Evolutionary conservation across 1,140 invertebrate species (phyloP).

Genomic region (Camponotus pennsylvanicus): DNA sequence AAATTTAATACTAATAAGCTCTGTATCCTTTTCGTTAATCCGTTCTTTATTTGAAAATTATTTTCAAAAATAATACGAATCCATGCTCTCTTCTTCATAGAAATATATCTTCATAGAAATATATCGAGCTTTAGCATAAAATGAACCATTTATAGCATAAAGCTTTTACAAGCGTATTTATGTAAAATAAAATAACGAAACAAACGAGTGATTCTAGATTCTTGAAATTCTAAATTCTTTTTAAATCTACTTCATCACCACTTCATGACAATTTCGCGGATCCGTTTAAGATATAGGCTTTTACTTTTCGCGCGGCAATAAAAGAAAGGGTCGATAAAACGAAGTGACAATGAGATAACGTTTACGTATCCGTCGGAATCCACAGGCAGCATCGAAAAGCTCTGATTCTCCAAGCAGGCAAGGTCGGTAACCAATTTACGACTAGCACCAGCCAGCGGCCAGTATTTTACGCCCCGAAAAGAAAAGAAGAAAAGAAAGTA

Average conservation of each 20-base stretch:
- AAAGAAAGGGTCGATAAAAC: slow-evolving; percentile 59
- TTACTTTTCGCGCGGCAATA: slow-evolving; percentile 49
- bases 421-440: slow-evolving; percentile 70
- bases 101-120: slow-evolving; percentile 21
- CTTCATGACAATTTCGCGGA: slow-evolving; percentile 66
- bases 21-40: background rate
- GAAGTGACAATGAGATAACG: slow-evolving; percentile 61
- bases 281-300: slow-evolving; percentile 54
- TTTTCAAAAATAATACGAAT: background rate
- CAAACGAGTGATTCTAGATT: background rate
- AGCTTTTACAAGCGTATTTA: background rate
- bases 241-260: slow-evolving; percentile 1
- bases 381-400: slow-evolving; percentile 58
- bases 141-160: background rate
- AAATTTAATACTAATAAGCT: slow-evolving; percentile 15
- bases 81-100: background rate
- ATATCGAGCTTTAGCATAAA: background rate
- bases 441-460: slow-evolving; percentile 39
- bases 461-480: slow-evolving; percentile 64
- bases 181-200: background rate
- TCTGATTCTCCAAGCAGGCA: slow-evolving; percentile 54
- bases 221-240: slow-evolving; percentile 12
- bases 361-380: slow-evolving; percentile 62
- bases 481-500: slow-evolving; percentile 43
- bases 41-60: background rate